Base-by-base conservation (phyloP, 2,797 vertebrate genomes). In the Poecilia wingei region DNA sequence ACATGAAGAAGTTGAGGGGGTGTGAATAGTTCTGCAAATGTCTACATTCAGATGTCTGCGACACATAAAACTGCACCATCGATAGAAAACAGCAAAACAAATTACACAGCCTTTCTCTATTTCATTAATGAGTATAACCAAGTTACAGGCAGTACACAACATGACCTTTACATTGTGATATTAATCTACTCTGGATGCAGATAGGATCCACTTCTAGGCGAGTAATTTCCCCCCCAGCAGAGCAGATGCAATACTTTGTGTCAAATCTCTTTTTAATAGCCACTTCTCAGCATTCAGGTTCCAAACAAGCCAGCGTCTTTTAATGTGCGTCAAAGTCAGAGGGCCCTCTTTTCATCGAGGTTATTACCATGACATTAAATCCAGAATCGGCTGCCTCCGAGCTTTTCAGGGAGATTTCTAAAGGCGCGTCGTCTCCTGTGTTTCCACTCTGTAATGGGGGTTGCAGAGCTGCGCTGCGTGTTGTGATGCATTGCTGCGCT, bases 221-320 rank as follows among this genome's bases (percentile, higher is more conserved):
- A 77, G 70, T 79, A 1, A 88, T 87, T 91, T 87, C 75, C 59
- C 49, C 49, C n/a, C 25, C 39, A 49, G 69, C 18, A 72, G 81
- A 85, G 81, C 53, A 39, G 84, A 85, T 82, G 33, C 47, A 49
- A 41, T 20, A 18, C 75, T 78, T 78, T 76, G 75, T 82, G 78
- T 88, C 79, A 87, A 82, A 88, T 90, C 75, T 68, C n/a, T 25
- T 22, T 84, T 84, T 89, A 86, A 89, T 84, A 82, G 64, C 81
- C 77, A 76, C 53, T 41, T 88, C 47, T 49, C 14, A 0, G 2
- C 66, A 43, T 74, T 85, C 45, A 69, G 45, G 64, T 71, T 75
- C 77, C 80, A 87, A 84, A 85, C 72, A 78, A 79, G 76, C 73
- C 79, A 68, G 74, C 43, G 74, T 88, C 45, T 57, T 73, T 86